phyloP scores from a whole-genome alignment of 2,113 vertebrate genomes.

The Dryoscopus gambensis region DNA sequence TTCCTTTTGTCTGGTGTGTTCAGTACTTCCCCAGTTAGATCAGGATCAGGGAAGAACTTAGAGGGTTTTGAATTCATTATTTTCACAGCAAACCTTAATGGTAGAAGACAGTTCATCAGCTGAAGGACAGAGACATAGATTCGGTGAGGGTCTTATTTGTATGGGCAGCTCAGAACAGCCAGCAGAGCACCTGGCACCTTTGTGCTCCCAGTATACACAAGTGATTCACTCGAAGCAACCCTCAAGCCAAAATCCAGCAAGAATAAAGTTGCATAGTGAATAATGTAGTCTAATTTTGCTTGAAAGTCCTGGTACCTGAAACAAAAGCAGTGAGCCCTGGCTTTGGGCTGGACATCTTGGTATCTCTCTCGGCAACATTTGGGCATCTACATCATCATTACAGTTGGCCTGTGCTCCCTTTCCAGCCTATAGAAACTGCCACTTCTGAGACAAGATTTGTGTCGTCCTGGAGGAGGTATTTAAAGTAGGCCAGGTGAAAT shows the following conservation, averaged over 20 bases:
- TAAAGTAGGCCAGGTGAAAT: background rate
- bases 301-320: background rate
- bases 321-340: background rate
- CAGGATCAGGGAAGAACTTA: background rate
- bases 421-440: background rate
- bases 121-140: background rate
- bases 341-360: background rate
- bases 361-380: background rate
- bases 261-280: background rate
- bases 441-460: background rate
- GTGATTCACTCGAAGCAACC: background rate
- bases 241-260: background rate
- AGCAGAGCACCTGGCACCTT: background rate
- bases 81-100: background rate
- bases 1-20: background rate
- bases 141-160: background rate
- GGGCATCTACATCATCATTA: background rate
- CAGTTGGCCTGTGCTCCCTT: background rate
- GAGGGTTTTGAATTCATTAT: background rate
- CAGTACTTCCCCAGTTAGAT: background rate
- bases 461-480: background rate
- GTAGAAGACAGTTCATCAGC: background rate
- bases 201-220: background rate
- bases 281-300: background rate
- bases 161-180: background rate